Evolutionary conservation across 2,797 vertebrate species (phyloP), one percentile per base, ranked within the genome.

Genomic region (Myripristis jacobus): DNA sequence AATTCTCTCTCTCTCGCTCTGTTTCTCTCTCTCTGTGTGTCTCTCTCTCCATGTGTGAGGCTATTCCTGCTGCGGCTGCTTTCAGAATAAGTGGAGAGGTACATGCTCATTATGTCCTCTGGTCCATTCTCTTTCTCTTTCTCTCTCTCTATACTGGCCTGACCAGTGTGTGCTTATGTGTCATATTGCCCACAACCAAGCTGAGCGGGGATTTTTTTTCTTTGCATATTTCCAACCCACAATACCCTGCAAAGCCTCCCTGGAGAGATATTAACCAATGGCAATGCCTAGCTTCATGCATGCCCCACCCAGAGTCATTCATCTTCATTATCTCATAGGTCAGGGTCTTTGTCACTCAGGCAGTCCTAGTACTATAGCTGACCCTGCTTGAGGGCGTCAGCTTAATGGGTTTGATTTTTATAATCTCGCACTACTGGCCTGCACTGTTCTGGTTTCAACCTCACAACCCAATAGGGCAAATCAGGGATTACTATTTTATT

Each of bases 241-340:
- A 48, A 48, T 61, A 22, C 25, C 51, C 15, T 22, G 59, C 50
- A 72, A 82, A 68, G 54, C 25, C 69, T 84, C 77, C 60, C 75
- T 16, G 3, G 70, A 77, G 73, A 81, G 46, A 77, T 22, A 83
- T 88, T 76, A 81, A 75, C 38, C 66, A 61, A 51, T n/a, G 29
- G 18, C 47, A 47, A 18, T 54, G 36, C 41, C 18, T 60, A 50
- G 34, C 53, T 66, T 44, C 6, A 50, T 46, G 27, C 36, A 80
- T 64, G 71, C 48, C 51, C 77, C 70, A 2, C 88, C 87, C 79
- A 75, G 34, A 73, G 34, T 31, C 62, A 76, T 87, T 85, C 64
- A 79, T 88, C 80, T 79, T 83, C 65, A 63, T 89, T 82, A 80
- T 66, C 51, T 78, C 63, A 72, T 63, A 70, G 83, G 77, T 84